Conservation (phyloP, 1,140 invertebrate genomes). For the Drosophila grimshawi region DNA sequence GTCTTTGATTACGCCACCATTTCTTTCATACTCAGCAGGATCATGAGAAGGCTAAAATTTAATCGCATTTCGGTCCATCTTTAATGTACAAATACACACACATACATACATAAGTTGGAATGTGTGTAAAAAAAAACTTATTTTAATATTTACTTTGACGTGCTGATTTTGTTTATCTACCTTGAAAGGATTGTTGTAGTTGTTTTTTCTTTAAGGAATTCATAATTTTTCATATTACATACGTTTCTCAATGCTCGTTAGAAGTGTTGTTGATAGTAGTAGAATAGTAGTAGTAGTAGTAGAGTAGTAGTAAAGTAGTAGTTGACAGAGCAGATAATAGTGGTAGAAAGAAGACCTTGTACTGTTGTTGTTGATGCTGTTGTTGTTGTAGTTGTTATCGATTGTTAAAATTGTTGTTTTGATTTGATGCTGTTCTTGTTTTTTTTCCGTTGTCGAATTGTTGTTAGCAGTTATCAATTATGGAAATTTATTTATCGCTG, state of each 20-base stretch:
- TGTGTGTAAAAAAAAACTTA: background rate
- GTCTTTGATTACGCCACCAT: no score
- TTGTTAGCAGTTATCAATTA: background rate
- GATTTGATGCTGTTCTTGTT: constrained; percentile 13
- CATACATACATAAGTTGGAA: background rate
- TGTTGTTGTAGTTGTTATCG: constrained; percentile 41
- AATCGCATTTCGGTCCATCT: no score
- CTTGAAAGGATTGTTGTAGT: constrained; percentile 20
- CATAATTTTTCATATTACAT: constrained; percentile 54
- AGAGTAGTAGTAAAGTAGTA: constrained; percentile 21
- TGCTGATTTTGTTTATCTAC: constrained; percentile 17
- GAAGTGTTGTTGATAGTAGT: constrained; percentile 56
- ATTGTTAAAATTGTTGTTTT: constrained; percentile 14
- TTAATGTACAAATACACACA: constrained; percentile 1
- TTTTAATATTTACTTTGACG: constrained; percentile 2
- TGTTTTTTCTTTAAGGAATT: constrained; percentile 22
- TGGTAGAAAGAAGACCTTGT: constrained; percentile 42
- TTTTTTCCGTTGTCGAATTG: constrained; percentile 3
- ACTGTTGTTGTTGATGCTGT: constrained; percentile 25
- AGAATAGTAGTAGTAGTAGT: constrained; percentile 35
- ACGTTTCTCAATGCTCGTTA: constrained; percentile 57
- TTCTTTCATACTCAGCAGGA: no score
- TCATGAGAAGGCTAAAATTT: no score
- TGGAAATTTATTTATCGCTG: background rate
- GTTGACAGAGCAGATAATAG: constrained; percentile 29